Base-by-base conservation (phyloP, 2,113 vertebrate species). In the Riparia riparia region DNA sequence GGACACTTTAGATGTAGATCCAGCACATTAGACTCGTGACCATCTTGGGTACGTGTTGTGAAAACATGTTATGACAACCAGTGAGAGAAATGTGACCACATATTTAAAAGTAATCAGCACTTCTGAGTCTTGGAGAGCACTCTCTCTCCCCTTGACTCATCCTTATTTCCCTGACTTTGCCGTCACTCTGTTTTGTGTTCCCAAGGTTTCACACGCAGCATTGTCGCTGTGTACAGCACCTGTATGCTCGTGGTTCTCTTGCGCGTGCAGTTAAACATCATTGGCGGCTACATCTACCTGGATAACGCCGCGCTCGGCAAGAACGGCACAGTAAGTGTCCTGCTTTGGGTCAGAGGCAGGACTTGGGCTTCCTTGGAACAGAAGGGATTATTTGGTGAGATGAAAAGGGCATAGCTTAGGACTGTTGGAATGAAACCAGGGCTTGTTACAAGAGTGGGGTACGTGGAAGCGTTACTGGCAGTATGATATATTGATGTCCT, bases 281-380 rank as follows among this genome's bases (percentile, higher is more conserved):
- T 99, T 25, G 99, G 99, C 12, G 99, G 99, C 24, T 99, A 99
- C 95, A 98, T 99, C 97, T 99, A 99, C 97, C 97, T 99, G 94
- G 99, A 99, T 90, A 99, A 99, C 93, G 99, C 99, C 21, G 97
- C 98, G 18, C 96, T 98, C 58, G 97, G 98, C 86, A 99, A 98
- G 96, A 99, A 98, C 8, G 96, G 98, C 79, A 98, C 82, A 9
- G 99, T 99, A 91, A 98, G 98, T 97, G 76, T 12, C 72, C 39
- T 9, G 29, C 3, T 69, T 57, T 71, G 26, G 26, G 57, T 69
- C 60, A 32, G 1, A 44, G 24, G 44, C 13, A n/a, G 29, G 56
- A 10, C 25, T 54, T 61, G 28, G 2, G 9, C 18, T 61, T 57
- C 37, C 49, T n/a, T 20, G 74, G 39, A 58, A 70, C 44, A 28